A percentile compares a stretch with the other conserved stretches of the same genome.
Conservation (phyloP, 2,888 invertebrate genomes). For the Caenorhabditis zanzibari region DNA sequence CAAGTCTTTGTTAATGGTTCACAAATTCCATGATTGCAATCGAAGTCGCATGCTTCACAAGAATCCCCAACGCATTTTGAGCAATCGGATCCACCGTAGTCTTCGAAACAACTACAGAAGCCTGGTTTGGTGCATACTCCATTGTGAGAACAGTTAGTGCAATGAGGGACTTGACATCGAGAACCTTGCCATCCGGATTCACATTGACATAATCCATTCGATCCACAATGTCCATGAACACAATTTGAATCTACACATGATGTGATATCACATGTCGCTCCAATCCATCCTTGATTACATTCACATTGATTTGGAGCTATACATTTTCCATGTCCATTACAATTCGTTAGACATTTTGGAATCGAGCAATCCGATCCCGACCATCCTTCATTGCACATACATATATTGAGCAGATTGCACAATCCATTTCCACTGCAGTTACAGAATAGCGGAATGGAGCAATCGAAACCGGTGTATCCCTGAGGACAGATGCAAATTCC, state of each 20-base stretch:
- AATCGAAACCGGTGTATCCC: conserved; percentile 70
- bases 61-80: conserved; percentile 60
- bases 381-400: conserved; percentile 73
- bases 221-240: conserved; percentile 63
- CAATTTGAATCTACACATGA: conserved; percentile 64
- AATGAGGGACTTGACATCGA: conserved; percentile 65
- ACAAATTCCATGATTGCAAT: conserved; percentile 78
- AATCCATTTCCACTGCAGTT: conserved; percentile 68
- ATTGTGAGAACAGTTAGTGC: conserved; percentile 70
- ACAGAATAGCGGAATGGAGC: conserved; percentile 65
- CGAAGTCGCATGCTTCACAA: conserved; percentile 74
- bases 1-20: conserved; percentile 72
- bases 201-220: conserved; percentile 62
- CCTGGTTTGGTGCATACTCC: conserved; percentile 68
- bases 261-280: conserved; percentile 49
- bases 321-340: conserved; percentile 71
- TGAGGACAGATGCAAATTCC: conserved; percentile 66
- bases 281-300: conserved; percentile 67
- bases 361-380: conserved; percentile 66
- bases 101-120: conserved; percentile 71
- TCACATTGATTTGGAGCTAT: conserved; percentile 69
- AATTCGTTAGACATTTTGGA: conserved; percentile 70
- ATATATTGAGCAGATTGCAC: conserved; percentile 69
- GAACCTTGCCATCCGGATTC: conserved; percentile 66
- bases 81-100: conserved; percentile 67